Evolutionary conservation across 2,113 vertebrate genomes (phyloP), one percentile per base, ranked within the genome.

Genomic region (Zapornia atra): DNA sequence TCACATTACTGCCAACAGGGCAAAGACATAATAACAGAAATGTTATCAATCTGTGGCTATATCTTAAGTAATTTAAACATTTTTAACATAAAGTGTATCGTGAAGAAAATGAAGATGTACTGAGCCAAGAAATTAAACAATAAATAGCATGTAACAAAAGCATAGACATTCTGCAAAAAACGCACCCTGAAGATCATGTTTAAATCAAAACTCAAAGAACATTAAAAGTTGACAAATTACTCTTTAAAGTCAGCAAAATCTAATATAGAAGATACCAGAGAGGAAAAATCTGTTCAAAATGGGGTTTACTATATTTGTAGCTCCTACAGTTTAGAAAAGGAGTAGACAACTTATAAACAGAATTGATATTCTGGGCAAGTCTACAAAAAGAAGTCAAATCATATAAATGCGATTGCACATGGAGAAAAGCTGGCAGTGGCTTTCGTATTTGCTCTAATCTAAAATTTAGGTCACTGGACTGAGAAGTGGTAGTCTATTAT

Each of bases 351-450:
- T 88, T 90, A 84, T 91, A 96, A 92, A 95, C 72, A 94, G 81
- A 93, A 90, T 63, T 92, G 15, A 85, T 94, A 96, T 96, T 91
- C 89, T 91, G 78, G 89, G 70, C 78, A 94, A 97, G 65, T 75
- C 77, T 82, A 96, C 60, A 89, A 92, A 91, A 89, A 89, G 25
- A 92, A 96, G 44, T 87, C 86, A 95, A 91, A 93, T 86, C 70
- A 86, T 19, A 91, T 86, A 96, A 96, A 94, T 69, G 77, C 72
- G 84, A 92, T 89, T 89, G 86, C 15, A 5, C 70, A 44, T 28
- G 61, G 86, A 54, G 15, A 76, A 89, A 94, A 95, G 44, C 33
- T 84, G 38, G 33, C 33, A 81, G 48, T 36, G 34, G 56, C 60
- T 90, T 92, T 90, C 28, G 0, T 56, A 51, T 59, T 94, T 91